Conservation (phyloP, 2,888 invertebrate species). For the Coronaproctus castanopsis region DNA sequence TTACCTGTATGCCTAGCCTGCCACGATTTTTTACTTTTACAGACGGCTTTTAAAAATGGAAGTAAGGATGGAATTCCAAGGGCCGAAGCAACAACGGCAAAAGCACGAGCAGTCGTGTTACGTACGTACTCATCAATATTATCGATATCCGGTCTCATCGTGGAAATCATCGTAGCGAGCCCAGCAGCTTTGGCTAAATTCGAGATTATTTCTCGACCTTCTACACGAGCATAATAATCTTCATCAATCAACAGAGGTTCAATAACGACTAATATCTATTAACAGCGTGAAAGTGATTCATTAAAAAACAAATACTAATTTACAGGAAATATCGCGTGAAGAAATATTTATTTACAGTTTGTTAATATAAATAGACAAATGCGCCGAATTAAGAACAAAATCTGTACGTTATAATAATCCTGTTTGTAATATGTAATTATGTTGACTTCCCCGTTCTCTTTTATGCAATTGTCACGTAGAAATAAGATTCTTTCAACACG, state of each 20-base stretch:
- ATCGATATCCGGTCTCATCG: slow-evolving; percentile 99
- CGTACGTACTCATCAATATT: slow-evolving; percentile 98
- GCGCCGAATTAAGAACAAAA: too few relatives aligned
- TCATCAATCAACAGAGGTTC: slow-evolving; percentile 97
- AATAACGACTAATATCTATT: slow-evolving; percentile 85
- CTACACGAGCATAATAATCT: slow-evolving; percentile 98
- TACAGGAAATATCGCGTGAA: too few relatives aligned
- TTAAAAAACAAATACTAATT: not conserved
- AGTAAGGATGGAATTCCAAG: slow-evolving; percentile 91
- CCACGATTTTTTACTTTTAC: slow-evolving; percentile 98
- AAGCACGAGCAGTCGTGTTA: slow-evolving; percentile 97
- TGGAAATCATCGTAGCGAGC: slow-evolving; percentile 98
- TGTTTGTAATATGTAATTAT: too few relatives aligned
- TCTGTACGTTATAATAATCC: too few relatives aligned
- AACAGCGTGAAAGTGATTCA: too few relatives aligned
- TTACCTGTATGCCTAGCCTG: slow-evolving; percentile 43
- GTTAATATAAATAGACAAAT: too few relatives aligned
- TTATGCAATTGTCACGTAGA: too few relatives aligned
- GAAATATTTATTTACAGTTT: too few relatives aligned
- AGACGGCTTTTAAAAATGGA: slow-evolving; percentile 96
- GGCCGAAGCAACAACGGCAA: slow-evolving; percentile 99
- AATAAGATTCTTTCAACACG: too few relatives aligned
- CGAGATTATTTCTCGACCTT: slow-evolving; percentile 96
- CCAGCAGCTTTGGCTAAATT: slow-evolving; percentile 98
- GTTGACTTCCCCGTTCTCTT: too few relatives aligned